A percentile compares a stretch with the other conserved stretches of the same genome.
Evolutionary conservation across 2,888 invertebrate species (phyloP).

Genomic region (Amblyteles armatorius): DNA sequence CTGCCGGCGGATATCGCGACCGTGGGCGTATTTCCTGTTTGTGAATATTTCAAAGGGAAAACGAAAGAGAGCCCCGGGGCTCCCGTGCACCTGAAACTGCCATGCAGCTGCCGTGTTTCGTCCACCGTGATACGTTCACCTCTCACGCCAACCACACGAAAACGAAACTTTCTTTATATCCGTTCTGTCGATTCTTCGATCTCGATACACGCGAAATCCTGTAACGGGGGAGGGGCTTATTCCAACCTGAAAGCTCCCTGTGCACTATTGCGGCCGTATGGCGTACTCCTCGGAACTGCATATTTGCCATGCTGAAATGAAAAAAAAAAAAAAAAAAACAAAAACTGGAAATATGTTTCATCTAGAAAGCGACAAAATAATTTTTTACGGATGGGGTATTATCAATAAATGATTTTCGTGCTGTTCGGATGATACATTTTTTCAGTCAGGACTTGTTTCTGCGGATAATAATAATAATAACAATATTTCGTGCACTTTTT

Average conservation of each 20-base stretch:
- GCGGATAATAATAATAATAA: not conserved
- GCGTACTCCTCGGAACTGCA: not conserved
- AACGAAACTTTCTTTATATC: conserved; percentile 28
- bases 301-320: not conserved
- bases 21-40: conserved; percentile 63
- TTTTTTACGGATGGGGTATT: too few relatives aligned
- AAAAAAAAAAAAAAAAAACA: not conserved
- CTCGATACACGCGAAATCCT: conserved; percentile 26
- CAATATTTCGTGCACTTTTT: too few relatives aligned
- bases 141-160: conserved; percentile 9
- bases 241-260: not conserved
- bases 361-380: too few relatives aligned
- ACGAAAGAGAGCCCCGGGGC: conserved; percentile 41
- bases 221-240: not conserved
- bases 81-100: conserved; percentile 14
- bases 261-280: not conserved
- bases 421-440: not conserved
- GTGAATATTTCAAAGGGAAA: conserved; percentile 66
- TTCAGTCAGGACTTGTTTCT: not conserved
- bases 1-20: conserved; percentile 58
- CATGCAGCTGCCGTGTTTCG: conserved; percentile 8
- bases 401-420: not conserved
- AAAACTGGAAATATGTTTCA: not conserved
- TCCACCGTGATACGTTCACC: conserved; percentile 6
- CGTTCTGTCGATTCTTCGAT: conserved; percentile 50